Evolutionary conservation across 2,113 vertebrate genomes (phyloP), one percentile per base, ranked within the genome.

Genomic region (Oncorhynchus keta): DNA sequence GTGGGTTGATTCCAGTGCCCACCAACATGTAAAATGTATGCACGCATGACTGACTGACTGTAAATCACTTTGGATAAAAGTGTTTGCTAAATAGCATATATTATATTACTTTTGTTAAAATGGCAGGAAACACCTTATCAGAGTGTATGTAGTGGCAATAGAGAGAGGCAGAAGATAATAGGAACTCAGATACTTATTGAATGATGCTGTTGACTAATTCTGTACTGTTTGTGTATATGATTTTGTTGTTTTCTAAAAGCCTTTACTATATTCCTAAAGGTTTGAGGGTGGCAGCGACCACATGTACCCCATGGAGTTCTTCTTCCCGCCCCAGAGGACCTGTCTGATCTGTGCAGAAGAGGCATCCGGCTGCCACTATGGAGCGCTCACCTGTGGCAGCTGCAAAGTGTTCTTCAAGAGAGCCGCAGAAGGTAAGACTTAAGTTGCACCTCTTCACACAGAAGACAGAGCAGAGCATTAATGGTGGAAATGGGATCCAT

Each of bases 331-430:
- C 2, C 97, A 98, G 82, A 97, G 98, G 90, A 96, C 93, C 5
- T 99, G 98, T 75, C 90, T 99, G 79, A 99, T 99, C 89, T 99
- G 98, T 77, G 96, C 97, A 0, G 98, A 99, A 35, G 98, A 99
- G 90, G 97, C 98, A 0, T 99, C 98, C 0, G 98, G 98, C 26
- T 99, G 97, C 87, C 98, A 99, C 84, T 99, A 99, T 0, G 98
- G 98, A 45, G 98, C 97, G 0, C 96, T 99, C 83, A 99, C 98
- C 4, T 99, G 98, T 35, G 98, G 98, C 69, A 99, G 98, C 94
- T 99, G 98, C 93, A 99, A 99, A 81, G 98, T 99, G 82, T 99
- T 99, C 94, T 99, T 99, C 93, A 99, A 99, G 91, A 92, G 98
- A 87, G 97, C 98, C 0, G 97, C 97, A 70, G 98, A 99, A 97